A percentile compares a stretch with the other conserved stretches of the same genome.
phyloP scores from a whole-genome alignment of 2,888 invertebrate genomes.

The Ernsta delagoae region DNA sequence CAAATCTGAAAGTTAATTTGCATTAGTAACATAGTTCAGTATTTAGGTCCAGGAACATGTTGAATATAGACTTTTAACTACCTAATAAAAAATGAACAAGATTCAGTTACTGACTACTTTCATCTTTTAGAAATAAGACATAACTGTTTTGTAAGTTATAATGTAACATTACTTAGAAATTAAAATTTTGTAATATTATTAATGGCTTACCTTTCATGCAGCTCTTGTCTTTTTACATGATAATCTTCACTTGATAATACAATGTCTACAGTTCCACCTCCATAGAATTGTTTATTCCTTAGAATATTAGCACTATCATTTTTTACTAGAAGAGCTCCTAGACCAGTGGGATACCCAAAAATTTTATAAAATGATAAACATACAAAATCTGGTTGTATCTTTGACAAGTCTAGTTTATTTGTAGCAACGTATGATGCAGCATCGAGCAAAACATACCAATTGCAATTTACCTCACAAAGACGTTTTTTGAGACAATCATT shows the following conservation, averaged over 20 bases:
- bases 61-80: too few relatives aligned
- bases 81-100: too few relatives aligned
- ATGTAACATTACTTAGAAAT: background rate
- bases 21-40: too few relatives aligned
- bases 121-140: too few relatives aligned
- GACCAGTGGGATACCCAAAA: slow-evolving; percentile 97
- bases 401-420: slow-evolving; percentile 89
- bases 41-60: too few relatives aligned
- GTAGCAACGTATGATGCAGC: slow-evolving; percentile 93
- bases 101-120: too few relatives aligned
- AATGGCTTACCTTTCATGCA: slow-evolving; percentile 88
- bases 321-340: slow-evolving; percentile 94
- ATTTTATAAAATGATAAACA: slow-evolving; percentile 98
- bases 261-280: slow-evolving; percentile 97
- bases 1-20: slow-evolving; percentile 72
- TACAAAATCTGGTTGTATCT: slow-evolving; percentile 93
- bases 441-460: slow-evolving; percentile 93
- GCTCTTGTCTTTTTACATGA: slow-evolving; percentile 87
- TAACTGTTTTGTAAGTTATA: too few relatives aligned
- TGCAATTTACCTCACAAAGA: slow-evolving; percentile 67
- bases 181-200: too few relatives aligned
- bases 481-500: slow-evolving; percentile 69
- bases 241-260: slow-evolving; percentile 89
- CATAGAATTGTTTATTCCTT: slow-evolving; percentile 90
- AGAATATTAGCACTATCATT: slow-evolving; percentile 86